Evolutionary conservation across 2,888 invertebrate genomes (phyloP).

Genomic region (Phaedon cochleariae): DNA sequence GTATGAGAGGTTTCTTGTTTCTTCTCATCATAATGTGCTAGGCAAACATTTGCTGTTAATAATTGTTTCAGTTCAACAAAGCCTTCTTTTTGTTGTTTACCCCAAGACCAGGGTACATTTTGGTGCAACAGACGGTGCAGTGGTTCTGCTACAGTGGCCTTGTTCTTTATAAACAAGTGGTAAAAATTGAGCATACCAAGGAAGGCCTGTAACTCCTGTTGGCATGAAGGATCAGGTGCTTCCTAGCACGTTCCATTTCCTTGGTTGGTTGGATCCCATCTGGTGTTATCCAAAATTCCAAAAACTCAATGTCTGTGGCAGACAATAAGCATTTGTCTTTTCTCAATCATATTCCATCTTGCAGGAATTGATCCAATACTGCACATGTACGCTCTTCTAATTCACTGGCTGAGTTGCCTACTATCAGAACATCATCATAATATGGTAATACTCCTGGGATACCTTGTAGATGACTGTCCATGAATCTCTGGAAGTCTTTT

Average conservation of each 20-base stretch:
- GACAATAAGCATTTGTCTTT: conserved; percentile 3
- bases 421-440: conserved; percentile 15
- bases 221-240: neutral
- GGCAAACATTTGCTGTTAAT: neutral
- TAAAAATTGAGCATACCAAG: too few relatives aligned
- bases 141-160: too few relatives aligned
- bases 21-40: neutral
- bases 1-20: neutral
- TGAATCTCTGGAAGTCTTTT: too few relatives aligned
- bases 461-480: conserved; percentile 14
- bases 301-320: neutral
- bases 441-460: conserved; percentile 19
- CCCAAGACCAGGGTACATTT: too few relatives aligned
- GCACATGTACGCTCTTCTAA: too few relatives aligned
- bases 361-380: too few relatives aligned
- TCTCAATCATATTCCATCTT: neutral
- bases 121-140: too few relatives aligned
- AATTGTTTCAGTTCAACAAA: neutral
- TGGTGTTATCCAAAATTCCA: conserved; percentile 3
- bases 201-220: neutral
- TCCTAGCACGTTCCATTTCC: neutral
- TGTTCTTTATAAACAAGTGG: too few relatives aligned
- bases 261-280: neutral
- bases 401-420: neutral
- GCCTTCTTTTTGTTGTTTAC: neutral